These are phyloP conservation scores for Erannis defoliaria DNA, from an alignment of 2,888 invertebrate species.

Conservation along the genomic window DNA sequence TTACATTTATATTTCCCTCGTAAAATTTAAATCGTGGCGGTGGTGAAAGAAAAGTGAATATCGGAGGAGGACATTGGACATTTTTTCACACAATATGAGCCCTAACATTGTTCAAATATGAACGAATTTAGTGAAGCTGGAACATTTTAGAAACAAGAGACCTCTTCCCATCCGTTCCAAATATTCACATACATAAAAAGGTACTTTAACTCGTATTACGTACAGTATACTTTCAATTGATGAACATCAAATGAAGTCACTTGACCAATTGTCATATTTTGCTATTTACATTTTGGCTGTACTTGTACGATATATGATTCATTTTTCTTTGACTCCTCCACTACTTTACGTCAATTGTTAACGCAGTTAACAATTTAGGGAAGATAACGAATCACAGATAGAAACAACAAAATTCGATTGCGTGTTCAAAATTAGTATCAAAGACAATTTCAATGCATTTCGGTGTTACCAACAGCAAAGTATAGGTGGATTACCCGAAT, in stretches of 20 bases:
- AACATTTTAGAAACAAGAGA: no score
- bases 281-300: no score
- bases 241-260: not conserved
- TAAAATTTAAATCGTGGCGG: not conserved
- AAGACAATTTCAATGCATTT: conserved; percentile 53
- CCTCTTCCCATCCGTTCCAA: no score
- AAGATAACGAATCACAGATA: conserved; percentile 70
- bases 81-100: no score
- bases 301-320: not conserved
- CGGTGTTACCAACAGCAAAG: conserved; percentile 62
- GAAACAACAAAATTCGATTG: conserved; percentile 45
- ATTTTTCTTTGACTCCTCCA: not conserved
- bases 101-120: not conserved
- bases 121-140: not conserved
- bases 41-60: not conserved
- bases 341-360: not conserved
- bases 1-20: conserved; percentile 55
- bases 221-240: not conserved
- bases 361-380: conserved; percentile 44
- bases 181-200: no score
- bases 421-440: conserved; percentile 47
- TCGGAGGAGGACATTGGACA: no score
- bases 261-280: not conserved
- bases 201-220: no score
- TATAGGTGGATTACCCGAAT: not conserved